Conservation (phyloP, 2,888 invertebrate species). For the Dromius quadrimaculatus region DNA sequence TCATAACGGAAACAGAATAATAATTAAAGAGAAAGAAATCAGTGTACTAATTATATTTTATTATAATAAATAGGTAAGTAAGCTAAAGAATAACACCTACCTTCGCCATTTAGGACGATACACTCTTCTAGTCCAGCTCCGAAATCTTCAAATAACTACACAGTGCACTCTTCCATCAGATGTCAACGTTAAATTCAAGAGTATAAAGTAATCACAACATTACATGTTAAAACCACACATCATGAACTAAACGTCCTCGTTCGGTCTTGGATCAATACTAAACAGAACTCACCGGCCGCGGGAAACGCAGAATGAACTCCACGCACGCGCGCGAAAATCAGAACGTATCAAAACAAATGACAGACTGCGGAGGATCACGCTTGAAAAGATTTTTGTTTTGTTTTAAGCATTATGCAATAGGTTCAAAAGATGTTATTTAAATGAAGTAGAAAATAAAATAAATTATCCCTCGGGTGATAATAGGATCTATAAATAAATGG, state of each 20-base stretch:
- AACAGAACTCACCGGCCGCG: constrained; percentile 39
- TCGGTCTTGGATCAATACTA: constrained; percentile 46
- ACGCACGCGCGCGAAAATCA: constrained; percentile 39
- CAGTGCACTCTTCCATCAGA: constrained; percentile 35
- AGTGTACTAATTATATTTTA: neutral
- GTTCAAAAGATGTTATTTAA: too few relatives aligned
- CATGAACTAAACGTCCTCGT: constrained; percentile 36
- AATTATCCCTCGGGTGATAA: too few relatives aligned
- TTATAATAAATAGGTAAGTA: constrained; percentile 31
- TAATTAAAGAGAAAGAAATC: constrained; percentile 3
- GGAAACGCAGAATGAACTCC: constrained; percentile 39
- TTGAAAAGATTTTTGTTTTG: too few relatives aligned
- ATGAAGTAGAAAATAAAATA: too few relatives aligned
- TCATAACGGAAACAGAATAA: neutral
- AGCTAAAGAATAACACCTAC: constrained; percentile 30
- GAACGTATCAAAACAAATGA: constrained; percentile 32
- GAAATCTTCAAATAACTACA: constrained; percentile 39
- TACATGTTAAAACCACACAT: constrained; percentile 47
- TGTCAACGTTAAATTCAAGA: constrained; percentile 39
- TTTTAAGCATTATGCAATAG: too few relatives aligned
- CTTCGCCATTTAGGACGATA: constrained; percentile 42
- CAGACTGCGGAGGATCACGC: constrained; percentile 12
- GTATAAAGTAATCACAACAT: constrained; percentile 42
- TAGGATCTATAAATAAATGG: too few relatives aligned
- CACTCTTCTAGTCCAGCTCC: constrained; percentile 5